Evolutionary conservation across 1,140 invertebrate species (phyloP).

Genomic region (Coelopa frigida): DNA sequence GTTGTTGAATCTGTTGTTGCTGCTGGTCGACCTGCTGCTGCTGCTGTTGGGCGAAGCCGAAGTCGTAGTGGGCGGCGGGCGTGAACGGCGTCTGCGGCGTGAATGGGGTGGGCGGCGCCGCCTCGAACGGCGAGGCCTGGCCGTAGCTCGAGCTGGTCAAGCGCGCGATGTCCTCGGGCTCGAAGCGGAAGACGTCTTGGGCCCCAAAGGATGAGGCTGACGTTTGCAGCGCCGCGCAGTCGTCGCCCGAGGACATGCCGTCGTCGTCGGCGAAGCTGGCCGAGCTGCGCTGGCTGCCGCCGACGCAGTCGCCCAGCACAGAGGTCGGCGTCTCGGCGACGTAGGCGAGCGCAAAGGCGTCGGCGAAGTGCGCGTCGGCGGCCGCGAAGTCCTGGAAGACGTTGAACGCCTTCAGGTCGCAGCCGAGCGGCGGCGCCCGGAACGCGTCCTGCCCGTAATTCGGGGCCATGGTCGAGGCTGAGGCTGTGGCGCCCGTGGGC

Average conservation of each 20-base stretch:
- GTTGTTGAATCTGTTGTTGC: slow-evolving; percentile 3
- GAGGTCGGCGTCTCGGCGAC: slow-evolving; percentile 39
- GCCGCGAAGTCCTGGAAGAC: slow-evolving; percentile 17
- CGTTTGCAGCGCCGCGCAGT: not conserved
- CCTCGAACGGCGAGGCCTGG: not conserved
- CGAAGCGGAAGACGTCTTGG: slow-evolving; percentile 41
- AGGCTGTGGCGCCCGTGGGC: not conserved
- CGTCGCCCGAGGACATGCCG: slow-evolving; percentile 5
- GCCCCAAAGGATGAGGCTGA: too few relatives aligned
- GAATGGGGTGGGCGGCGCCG: slow-evolving; percentile 5
- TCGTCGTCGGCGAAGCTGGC: slow-evolving; percentile 17
- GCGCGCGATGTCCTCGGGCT: slow-evolving; percentile 41
- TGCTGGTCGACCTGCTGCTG: slow-evolving; percentile 1
- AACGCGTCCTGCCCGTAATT: slow-evolving; percentile 12
- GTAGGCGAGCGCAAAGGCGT: slow-evolving; percentile 34
- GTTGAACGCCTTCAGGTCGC: slow-evolving; percentile 13
- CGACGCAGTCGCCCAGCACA: slow-evolving; percentile 22
- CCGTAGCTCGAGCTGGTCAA: slow-evolving; percentile 24
- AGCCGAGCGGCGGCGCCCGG: slow-evolving; percentile 18
- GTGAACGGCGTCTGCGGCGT: slow-evolving; percentile 25
- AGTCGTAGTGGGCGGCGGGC: slow-evolving; percentile 19
- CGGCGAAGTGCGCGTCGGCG: slow-evolving; percentile 30
- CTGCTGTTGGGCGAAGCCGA: slow-evolving; percentile 14
- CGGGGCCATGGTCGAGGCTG: not conserved
- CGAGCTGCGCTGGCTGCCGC: slow-evolving; percentile 4